Evolutionary conservation across 2,797 vertebrate genomes (phyloP).

Genomic region (Carcharodon carcharias): DNA sequence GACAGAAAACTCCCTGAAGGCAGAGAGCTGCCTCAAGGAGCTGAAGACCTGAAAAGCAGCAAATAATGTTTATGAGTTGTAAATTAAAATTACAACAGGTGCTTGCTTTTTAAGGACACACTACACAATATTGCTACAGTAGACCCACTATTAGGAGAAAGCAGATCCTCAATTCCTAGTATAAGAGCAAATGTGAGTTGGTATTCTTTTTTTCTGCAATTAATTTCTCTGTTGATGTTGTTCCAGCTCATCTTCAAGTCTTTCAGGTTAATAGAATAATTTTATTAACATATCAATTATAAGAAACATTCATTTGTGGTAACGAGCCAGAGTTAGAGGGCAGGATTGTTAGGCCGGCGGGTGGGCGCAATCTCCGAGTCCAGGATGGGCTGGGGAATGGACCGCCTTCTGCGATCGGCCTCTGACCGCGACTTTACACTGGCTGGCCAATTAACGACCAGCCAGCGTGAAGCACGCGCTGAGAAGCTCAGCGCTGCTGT

Average conservation of each 20-base stretch:
- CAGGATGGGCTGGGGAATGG: too few relatives aligned
- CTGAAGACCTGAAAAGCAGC: too few relatives aligned
- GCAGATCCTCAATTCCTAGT: neutral
- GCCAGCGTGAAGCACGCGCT: too few relatives aligned
- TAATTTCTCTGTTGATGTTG: conserved; percentile 12
- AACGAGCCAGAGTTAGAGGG: neutral
- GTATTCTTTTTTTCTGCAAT: neutral
- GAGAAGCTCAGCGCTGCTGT: too few relatives aligned
- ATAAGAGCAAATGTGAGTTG: neutral
- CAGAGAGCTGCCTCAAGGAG: too few relatives aligned
- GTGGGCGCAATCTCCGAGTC: too few relatives aligned
- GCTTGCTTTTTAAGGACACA: neutral
- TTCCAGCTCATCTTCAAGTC: neutral
- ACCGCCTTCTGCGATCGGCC: too few relatives aligned
- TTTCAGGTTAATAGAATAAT: neutral
- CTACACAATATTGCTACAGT: neutral
- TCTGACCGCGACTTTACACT: too few relatives aligned
- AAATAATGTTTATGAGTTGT: too few relatives aligned
- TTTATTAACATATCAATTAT: neutral
- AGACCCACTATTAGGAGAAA: neutral
- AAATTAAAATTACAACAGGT: neutral
- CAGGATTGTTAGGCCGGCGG: neutral
- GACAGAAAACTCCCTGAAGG: too few relatives aligned
- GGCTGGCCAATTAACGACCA: too few relatives aligned
- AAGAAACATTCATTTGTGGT: conserved; percentile 4